Evolutionary conservation across 30 jellyfish, hydroid and myxozoan genomes (phyloP).

Genomic region (Aurelia sp.): DNA sequence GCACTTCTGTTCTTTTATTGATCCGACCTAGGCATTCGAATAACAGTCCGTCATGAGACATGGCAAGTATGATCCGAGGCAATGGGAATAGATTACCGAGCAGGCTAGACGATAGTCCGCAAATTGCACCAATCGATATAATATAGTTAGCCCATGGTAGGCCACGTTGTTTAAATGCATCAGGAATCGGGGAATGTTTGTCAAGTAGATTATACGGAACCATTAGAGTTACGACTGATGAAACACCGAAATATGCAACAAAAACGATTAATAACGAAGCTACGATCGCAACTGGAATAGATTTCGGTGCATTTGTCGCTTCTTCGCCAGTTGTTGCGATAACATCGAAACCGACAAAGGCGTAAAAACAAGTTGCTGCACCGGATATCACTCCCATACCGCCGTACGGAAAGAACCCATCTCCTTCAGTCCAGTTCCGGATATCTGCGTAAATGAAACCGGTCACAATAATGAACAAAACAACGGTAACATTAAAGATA

Average conservation of each 20-base stretch:
- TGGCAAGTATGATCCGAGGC: constrained; percentile 96
- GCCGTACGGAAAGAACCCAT: constrained; percentile 99
- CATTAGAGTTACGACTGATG: constrained; percentile 88
- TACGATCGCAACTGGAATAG: constrained; percentile 98
- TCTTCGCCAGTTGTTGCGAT: constrained; percentile 99
- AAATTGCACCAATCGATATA: constrained; percentile 98
- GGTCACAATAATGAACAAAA: constrained; percentile 86
- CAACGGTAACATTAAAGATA: constrained; percentile 87
- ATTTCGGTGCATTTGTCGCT: constrained; percentile 96
- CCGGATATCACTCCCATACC: constrained; percentile 99
- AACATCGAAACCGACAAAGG: constrained; percentile 99
- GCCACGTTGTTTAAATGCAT: constrained; percentile 95
- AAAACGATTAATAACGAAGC: constrained; percentile 92
- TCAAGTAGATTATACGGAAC: constrained; percentile 87
- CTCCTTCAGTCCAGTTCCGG: constrained; percentile 96
- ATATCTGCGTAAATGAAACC: constrained; percentile 92
- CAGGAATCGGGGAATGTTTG: constrained; percentile 96
- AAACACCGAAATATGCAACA: constrained; percentile 89
- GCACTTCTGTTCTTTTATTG: constrained; percentile 88
- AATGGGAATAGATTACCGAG: constrained; percentile 97
- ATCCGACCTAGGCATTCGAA: constrained; percentile 80
- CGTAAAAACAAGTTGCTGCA: constrained; percentile 99
- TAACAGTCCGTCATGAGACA: constrained; percentile 96
- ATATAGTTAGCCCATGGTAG: constrained; percentile 97
- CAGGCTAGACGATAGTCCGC: constrained; percentile 98